Conservation (phyloP, 2,113 vertebrate genomes). For the Leptosomus discolor region DNA sequence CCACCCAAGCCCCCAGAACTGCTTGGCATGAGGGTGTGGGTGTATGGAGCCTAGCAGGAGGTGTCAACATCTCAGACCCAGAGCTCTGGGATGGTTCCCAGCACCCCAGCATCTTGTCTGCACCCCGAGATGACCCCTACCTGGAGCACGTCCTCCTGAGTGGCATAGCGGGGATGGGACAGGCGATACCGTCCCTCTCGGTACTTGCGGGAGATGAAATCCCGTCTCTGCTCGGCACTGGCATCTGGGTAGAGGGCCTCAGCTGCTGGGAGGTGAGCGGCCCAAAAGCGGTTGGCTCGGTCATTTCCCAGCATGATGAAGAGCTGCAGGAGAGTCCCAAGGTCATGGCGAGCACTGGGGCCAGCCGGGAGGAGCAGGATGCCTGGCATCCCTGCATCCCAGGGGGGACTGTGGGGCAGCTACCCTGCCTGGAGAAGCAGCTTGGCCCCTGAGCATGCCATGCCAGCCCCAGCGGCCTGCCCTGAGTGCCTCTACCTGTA, state of each 20-base stretch:
- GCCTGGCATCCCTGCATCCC: not conserved
- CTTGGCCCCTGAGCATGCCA: not conserved
- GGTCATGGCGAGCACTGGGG: not conserved
- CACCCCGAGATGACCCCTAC: slow-evolving; percentile 32
- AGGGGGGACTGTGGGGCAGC: fast-evolving
- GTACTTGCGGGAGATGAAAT: slow-evolving; percentile 90
- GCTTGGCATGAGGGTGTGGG: fast-evolving
- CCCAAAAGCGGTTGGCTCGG: slow-evolving; percentile 92
- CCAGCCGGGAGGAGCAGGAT: not conserved
- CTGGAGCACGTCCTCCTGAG: slow-evolving; percentile 90
- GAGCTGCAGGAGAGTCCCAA: slow-evolving; percentile 71
- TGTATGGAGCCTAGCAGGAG: not conserved
- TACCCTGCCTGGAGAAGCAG: not conserved
- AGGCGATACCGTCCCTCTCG: slow-evolving; percentile 84
- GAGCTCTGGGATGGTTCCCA: not conserved
- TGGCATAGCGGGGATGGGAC: slow-evolving; percentile 76
- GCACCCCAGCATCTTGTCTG: not conserved
- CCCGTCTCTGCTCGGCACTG: slow-evolving; percentile 77
- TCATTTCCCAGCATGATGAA: slow-evolving; percentile 95
- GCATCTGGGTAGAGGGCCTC: slow-evolving; percentile 82
- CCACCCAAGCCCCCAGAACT: not conserved
- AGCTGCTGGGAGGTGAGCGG: slow-evolving; percentile 60
- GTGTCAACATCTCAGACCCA: not conserved
- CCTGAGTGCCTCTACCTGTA: slow-evolving; percentile 79
- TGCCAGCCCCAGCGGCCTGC: not conserved